Percentiles rank a stretch among this genome's conserved stretches.
phyloP scores from a whole-genome alignment of 2,797 vertebrate species.

The Cephalopachus bancanus region DNA sequence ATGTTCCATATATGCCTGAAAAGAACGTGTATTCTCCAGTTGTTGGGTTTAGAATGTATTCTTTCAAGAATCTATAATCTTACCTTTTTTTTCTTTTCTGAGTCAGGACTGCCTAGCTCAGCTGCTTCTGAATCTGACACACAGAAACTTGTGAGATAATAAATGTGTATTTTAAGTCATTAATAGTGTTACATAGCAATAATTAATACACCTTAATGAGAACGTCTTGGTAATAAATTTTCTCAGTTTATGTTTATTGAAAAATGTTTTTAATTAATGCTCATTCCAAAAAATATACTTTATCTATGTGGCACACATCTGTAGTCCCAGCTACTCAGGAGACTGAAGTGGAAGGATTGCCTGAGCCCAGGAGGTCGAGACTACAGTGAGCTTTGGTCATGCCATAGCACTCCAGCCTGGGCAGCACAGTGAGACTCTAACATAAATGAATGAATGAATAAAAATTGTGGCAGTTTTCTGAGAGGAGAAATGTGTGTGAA shows the following conservation, averaged over 20 bases:
- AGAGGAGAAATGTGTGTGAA: not conserved
- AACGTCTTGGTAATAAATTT: not conserved
- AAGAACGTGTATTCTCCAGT: not conserved
- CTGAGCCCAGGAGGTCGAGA: not conserved
- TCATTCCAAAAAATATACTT: not conserved
- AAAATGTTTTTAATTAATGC: slow-evolving; percentile 26
- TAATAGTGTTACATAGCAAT: not conserved
- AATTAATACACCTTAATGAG: not conserved
- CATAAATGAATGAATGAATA: not conserved
- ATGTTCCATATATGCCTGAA: not conserved
- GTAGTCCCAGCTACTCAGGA: not conserved
- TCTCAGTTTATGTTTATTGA: not conserved
- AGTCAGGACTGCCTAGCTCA: not conserved
- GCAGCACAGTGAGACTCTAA: not conserved
- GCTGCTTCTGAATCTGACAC: not conserved
- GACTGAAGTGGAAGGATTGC: not conserved
- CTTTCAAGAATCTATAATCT: not conserved
- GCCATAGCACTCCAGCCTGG: not conserved
- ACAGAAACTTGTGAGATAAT: not conserved
- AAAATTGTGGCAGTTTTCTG: not conserved
- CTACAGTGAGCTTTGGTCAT: not conserved
- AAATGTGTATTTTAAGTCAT: not conserved
- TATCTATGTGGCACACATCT: not conserved
- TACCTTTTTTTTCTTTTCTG: not conserved
- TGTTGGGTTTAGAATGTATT: not conserved